These are phyloP conservation scores for Solenopsis invicta DNA, from an alignment of 1,140 invertebrate species.

Conservation along the genomic window DNA sequence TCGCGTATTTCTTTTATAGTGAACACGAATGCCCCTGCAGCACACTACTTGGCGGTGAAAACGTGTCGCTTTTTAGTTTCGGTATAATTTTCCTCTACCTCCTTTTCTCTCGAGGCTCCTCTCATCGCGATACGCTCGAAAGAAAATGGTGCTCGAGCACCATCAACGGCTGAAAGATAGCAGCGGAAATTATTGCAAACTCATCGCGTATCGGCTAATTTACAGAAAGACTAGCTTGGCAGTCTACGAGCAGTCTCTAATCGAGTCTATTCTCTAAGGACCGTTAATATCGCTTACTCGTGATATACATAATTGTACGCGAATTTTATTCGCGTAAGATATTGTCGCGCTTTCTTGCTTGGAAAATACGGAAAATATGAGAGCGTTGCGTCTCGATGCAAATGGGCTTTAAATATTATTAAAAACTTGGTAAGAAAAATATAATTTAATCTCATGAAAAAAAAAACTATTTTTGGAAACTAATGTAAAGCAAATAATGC, in stretches of 20 bases:
- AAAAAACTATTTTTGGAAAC: neutral
- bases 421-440: neutral
- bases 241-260: conserved; percentile 69
- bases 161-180: conserved; percentile 11
- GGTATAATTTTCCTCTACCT: neutral
- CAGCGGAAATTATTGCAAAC: conserved; percentile 33
- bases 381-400: conserved; percentile 80
- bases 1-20: neutral
- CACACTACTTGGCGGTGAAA: neutral
- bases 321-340: conserved; percentile 47
- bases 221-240: conserved; percentile 59
- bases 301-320: conserved; percentile 10
- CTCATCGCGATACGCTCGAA: neutral
- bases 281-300: conserved; percentile 28
- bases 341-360: conserved; percentile 76
- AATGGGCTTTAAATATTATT: conserved; percentile 6
- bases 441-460: neutral
- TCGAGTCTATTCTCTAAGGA: conserved; percentile 63
- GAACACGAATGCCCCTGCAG: neutral
- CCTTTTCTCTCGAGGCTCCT: neutral
- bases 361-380: conserved; percentile 83
- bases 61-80: neutral
- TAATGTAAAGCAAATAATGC: conserved; percentile 4
- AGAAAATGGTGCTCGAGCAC: conserved; percentile 8
- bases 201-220: neutral